Percentiles rank a stretch among this genome's conserved stretches.
Evolutionary conservation across 2,797 vertebrate genomes (phyloP).

Genomic region (Diceros bicornis): DNA sequence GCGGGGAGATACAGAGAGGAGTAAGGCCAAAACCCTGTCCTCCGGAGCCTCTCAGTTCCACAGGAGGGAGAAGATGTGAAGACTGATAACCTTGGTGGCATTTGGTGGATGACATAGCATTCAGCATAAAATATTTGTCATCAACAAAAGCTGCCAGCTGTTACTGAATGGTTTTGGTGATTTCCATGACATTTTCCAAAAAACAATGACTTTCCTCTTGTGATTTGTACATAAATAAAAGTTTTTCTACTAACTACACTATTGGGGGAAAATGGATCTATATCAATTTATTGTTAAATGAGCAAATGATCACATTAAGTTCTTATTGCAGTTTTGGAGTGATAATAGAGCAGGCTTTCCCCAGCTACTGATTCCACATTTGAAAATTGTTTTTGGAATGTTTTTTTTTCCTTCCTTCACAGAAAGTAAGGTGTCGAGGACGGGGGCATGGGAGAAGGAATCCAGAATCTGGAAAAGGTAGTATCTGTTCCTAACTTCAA

Average conservation of each 20-base stretch:
- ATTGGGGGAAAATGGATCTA: background rate
- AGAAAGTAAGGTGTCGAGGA: background rate
- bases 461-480: background rate
- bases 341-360: background rate
- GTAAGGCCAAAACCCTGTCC: background rate
- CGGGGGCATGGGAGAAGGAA: background rate
- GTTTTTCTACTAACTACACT: slow-evolving; percentile 30
- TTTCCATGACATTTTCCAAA: background rate
- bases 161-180: background rate
- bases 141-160: background rate
- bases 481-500: background rate
- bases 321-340: background rate
- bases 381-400: slow-evolving; percentile 16
- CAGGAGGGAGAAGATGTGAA: background rate
- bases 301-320: background rate
- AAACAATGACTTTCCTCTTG: slow-evolving; percentile 13
- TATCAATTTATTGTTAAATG: slow-evolving; percentile 16
- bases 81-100: background rate
- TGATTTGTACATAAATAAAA: slow-evolving; percentile 33
- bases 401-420: background rate
- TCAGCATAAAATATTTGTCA: background rate
- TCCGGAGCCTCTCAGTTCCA: background rate
- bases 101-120: background rate
- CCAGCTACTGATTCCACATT: background rate
- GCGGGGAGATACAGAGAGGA: background rate